Percentiles rank a stretch among this genome's conserved stretches.
phyloP scores from a whole-genome alignment of 2,797 vertebrate genomes.

The Molossus alvarezi region DNA sequence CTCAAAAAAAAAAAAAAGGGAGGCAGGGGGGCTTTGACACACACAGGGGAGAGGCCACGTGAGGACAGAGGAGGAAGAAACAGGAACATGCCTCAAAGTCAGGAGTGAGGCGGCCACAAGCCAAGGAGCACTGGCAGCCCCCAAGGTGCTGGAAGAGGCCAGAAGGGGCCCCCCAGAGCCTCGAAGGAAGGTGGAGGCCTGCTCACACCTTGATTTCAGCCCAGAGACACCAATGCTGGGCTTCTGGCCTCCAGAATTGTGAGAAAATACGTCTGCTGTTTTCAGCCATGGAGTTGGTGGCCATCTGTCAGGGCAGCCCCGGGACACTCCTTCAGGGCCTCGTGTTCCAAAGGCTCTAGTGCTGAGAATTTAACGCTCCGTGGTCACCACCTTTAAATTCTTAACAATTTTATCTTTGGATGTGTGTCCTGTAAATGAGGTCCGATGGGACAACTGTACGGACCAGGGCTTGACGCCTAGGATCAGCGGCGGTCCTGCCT shows the following conservation, averaged over 20 bases:
- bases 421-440: not conserved
- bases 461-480: accelerated
- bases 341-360: not conserved
- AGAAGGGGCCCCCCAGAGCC: accelerated
- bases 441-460: accelerated
- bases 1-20: not conserved
- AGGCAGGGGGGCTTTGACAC: not conserved
- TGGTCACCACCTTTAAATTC: not conserved
- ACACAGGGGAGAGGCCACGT: accelerated
- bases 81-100: accelerated
- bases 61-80: accelerated
- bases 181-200: not conserved
- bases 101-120: accelerated
- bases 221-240: accelerated
- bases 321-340: not conserved
- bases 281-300: not conserved
- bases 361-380: too few species aligned
- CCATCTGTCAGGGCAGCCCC: not conserved
- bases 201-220: not conserved
- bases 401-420: not conserved
- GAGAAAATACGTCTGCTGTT: not conserved
- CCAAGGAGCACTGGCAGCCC: accelerated
- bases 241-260: not conserved
- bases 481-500: not conserved
- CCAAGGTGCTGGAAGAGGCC: not conserved